Base-by-base conservation (phyloP, 1,140 invertebrate genomes). In the Drosophila eugracilis region DNA sequence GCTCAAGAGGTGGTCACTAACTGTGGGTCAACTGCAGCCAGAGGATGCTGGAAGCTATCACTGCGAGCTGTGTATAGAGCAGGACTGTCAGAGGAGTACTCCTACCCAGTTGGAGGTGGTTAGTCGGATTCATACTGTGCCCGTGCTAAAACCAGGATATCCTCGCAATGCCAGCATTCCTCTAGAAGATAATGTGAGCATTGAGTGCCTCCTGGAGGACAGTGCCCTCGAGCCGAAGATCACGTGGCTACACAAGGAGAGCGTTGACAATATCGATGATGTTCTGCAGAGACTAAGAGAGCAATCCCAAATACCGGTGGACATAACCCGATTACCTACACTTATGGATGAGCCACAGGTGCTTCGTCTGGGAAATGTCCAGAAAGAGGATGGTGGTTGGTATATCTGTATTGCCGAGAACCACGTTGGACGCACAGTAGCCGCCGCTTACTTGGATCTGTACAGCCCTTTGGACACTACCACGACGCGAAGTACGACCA, bases 371-470 rank as follows among this genome's bases (percentile, higher is more conserved):
- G 92, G 93, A 48, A 98, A 98, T 89, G 96, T 98, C 0, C 96
- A 96, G 0, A 92, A 95, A 62, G 94, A 95, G 44, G 96, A 98
- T 85, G 96, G 96, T 84, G 98, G 97, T 1, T 98, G 96, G 96
- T 99, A 99, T 86, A 96, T 96, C 0, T 99, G 98, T 88, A 93
- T 98, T 2, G 97, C 96, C 1, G 94, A 95, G 12, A 99, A 99
- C 90, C 94, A 93, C 47, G 92, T 98, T 3, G 98, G 97, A 0
- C 93, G 94, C 28, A 95, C 95, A 1, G 94, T 95, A 39, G 94
- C 94, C 14, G 96, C 95, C 76, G 97, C 97, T 15, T 98, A 97
- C 91, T 93, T 99, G 41, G 37, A 89, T 1, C 42, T 86, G 17
- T 9, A 39, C 12, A 28, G 22, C 6, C 22, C 57, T 10, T 2